phyloP scores from a whole-genome alignment of 2,113 vertebrate species.

The Murina feae region DNA sequence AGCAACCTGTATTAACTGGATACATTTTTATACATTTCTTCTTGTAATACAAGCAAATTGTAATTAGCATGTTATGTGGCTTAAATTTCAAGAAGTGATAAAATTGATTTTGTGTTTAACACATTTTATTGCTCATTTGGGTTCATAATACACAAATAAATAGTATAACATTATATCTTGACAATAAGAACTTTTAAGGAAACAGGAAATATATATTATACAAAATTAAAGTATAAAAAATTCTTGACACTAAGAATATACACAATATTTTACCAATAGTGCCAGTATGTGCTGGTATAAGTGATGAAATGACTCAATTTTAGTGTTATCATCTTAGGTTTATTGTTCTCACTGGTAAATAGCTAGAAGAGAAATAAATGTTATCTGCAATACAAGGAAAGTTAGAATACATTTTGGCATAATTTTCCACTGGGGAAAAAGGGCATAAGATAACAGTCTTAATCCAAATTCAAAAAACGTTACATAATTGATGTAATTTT shows the following conservation, averaged over 20 bases:
- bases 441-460: neutral
- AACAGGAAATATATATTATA: neutral
- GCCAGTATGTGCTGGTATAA: neutral
- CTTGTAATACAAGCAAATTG: neutral
- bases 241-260: neutral
- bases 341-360: neutral
- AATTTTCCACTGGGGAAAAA: neutral
- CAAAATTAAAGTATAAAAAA: neutral
- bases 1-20: slow-evolving; percentile 59
- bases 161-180: neutral
- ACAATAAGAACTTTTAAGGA: neutral
- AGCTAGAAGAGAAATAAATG: neutral
- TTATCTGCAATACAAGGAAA: slow-evolving; percentile 27
- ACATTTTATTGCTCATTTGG: neutral
- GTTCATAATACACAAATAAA: neutral
- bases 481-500: neutral
- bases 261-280: neutral
- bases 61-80: neutral
- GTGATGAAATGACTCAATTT: slow-evolving; percentile 4
- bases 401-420: neutral
- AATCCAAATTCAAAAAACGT: neutral
- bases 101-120: neutral
- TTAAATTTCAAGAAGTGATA: slow-evolving; percentile 22
- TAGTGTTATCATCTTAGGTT: neutral
- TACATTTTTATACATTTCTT: slow-evolving; percentile 35